These are phyloP conservation scores for Tholera decimalis DNA, from an alignment of 2,888 invertebrate species.

Conservation along the genomic window DNA sequence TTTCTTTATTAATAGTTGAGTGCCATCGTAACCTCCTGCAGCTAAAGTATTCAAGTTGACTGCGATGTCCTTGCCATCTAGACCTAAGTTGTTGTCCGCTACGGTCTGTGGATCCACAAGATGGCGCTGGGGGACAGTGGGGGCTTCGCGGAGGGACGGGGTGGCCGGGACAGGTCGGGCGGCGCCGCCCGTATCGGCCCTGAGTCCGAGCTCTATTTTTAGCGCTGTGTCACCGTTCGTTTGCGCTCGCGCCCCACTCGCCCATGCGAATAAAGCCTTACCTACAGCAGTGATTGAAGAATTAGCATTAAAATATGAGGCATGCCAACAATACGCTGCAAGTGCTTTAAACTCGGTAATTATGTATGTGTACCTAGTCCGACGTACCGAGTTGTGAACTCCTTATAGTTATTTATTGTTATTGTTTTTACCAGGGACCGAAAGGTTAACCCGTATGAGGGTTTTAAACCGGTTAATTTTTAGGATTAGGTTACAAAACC, in stretches of 20 bases:
- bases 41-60: conserved; percentile 67
- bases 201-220: conserved; percentile 86
- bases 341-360: conserved; percentile 61
- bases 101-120: conserved; percentile 83
- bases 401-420: conserved; percentile 29
- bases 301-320: conserved; percentile 62
- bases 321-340: conserved; percentile 56
- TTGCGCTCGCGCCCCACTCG: conserved; percentile 74
- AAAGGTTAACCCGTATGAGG: no score
- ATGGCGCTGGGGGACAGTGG: conserved; percentile 82
- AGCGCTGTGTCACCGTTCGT: conserved; percentile 89
- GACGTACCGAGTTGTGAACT: conserved; percentile 36
- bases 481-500: no score
- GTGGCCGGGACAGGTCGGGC: conserved; percentile 76
- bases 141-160: conserved; percentile 79
- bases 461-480: no score
- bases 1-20: conserved; percentile 59
- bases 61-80: conserved; percentile 80
- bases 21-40: conserved; percentile 59
- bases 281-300: conserved; percentile 65
- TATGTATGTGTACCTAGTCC: conserved; percentile 50
- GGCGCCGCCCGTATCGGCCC: conserved; percentile 76
- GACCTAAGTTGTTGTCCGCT: conserved; percentile 76
- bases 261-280: conserved; percentile 66
- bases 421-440: conserved; percentile 39